Base-by-base conservation (phyloP, 1,140 invertebrate species). In the Acromyrmex echinatior region DNA sequence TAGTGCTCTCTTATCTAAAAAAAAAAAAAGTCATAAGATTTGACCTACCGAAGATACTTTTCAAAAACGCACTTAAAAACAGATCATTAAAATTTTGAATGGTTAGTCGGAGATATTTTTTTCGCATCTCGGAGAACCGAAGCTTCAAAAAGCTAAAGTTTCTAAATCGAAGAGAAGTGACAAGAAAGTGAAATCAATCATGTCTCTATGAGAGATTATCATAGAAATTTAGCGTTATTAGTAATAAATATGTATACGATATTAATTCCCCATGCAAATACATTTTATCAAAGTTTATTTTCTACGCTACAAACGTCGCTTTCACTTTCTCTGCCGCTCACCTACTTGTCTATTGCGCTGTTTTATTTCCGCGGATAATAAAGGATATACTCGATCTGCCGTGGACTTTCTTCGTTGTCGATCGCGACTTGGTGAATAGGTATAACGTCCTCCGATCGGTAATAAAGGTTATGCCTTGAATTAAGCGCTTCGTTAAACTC, bases 401-500 rank as follows among this genome's bases (percentile, higher is more conserved):
- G n/a, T 28, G 21, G 7, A 70, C 68, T 74, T 82, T 39, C 25
- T 10, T 35, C 78, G 3, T 28, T 35, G 18, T 53, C 70, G 56
- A 82, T 84, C 35, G 66, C 73, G 58, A 76, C 39, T 86, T 35
- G 18, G 21, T 77, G 18, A 39, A 25, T 6, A 28, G 21, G 49
- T 45, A 56, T n/a, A 76, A 88, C 82, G 71, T 58, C 79, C 35
- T 35, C 79, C 56, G 78, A 84, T 84, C 53, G 14, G 62, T n/a
- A 85, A 85, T 87, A 87, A 87, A 66, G 62, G 63, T 85, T 63
- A 53, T 45, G 66, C 87, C 79, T 88, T 88, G 86, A 87, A 88
- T 88, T 85, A 85, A 88, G 25, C 70, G 87, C 70, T 88, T 88
- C 87, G 87, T 88, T 88, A 88, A 88, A 77, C 79, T 63, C 68